These are phyloP conservation scores for Muschampia plurimacula DNA, from an alignment of 2,888 invertebrate genomes.

Conservation along the genomic window DNA sequence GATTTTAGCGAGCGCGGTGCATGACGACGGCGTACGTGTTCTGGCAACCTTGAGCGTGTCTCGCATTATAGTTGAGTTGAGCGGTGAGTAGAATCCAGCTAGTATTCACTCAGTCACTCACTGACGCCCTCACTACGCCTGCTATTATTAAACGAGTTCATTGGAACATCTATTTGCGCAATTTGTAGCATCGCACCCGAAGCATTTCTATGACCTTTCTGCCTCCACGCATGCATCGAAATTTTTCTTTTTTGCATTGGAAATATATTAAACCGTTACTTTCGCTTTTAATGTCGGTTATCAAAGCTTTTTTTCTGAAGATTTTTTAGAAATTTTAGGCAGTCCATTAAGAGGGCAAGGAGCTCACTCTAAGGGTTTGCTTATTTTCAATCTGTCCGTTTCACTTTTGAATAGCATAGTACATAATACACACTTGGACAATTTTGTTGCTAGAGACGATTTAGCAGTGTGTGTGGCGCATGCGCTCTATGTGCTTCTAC, in stretches of 20 bases:
- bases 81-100: slow-evolving; percentile 37
- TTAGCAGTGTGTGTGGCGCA: slow-evolving; percentile 74
- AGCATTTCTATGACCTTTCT: slow-evolving; percentile 77
- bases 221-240: slow-evolving; percentile 55
- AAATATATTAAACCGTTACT: neutral
- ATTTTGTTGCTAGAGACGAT: slow-evolving; percentile 35
- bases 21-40: slow-evolving; percentile 56
- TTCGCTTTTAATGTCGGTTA: neutral
- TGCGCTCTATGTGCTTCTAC: slow-evolving; percentile 70
- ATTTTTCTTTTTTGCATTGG: slow-evolving; percentile 26
- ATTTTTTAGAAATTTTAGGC: neutral
- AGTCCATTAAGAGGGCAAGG: neutral
- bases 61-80: slow-evolving; percentile 54
- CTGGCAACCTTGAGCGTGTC: slow-evolving; percentile 69
- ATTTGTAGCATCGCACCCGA: slow-evolving; percentile 78
- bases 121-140: slow-evolving; percentile 79
- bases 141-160: slow-evolving; percentile 85
- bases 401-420: slow-evolving; percentile 36
- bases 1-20: slow-evolving; percentile 58
- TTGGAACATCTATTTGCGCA: slow-evolving; percentile 86
- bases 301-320: neutral
- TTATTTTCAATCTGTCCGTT: slow-evolving; percentile 38
- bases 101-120: slow-evolving; percentile 55
- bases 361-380: slow-evolving; percentile 15
- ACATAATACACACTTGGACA: slow-evolving; percentile 29